Conservation (phyloP, 2,113 vertebrate species). For the Silurus glanis region DNA sequence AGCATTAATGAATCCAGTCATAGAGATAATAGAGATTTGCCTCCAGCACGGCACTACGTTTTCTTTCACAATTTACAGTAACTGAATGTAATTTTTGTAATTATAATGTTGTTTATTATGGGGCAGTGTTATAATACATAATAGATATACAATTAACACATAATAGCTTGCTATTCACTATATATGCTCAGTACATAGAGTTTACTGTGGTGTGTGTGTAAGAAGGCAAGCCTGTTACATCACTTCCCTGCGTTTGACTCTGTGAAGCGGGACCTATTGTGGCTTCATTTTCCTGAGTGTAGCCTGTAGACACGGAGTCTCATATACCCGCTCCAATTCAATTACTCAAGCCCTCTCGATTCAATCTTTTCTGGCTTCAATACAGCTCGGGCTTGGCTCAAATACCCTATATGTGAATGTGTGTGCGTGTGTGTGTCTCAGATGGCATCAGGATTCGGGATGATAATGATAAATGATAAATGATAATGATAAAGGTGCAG, state of each 20-base stretch:
- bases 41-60: not conserved
- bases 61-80: not conserved
- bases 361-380: slow-evolving; percentile 26
- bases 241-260: slow-evolving; percentile 9
- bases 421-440: slow-evolving; percentile 16
- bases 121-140: not conserved
- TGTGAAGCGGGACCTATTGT: slow-evolving; percentile 18
- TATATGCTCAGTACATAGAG: not conserved
- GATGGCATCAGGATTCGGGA: not conserved
- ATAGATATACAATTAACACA: not conserved
- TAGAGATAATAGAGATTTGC: not conserved
- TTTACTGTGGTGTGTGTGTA: not conserved
- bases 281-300: slow-evolving; percentile 34
- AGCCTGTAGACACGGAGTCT: slow-evolving; percentile 36
- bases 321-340: slow-evolving; percentile 45
- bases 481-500: slow-evolving; percentile 16
- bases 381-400: not conserved
- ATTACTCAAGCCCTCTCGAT: slow-evolving; percentile 49
- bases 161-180: not conserved
- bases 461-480: not conserved
- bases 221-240: slow-evolving; percentile 1
- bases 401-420: slow-evolving; percentile 8
- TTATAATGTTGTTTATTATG: too few species aligned
- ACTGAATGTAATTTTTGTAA: not conserved
- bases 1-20: not conserved